Evolutionary conservation across 2,113 vertebrate genomes (phyloP).

Genomic region (Mastomys coucha): DNA sequence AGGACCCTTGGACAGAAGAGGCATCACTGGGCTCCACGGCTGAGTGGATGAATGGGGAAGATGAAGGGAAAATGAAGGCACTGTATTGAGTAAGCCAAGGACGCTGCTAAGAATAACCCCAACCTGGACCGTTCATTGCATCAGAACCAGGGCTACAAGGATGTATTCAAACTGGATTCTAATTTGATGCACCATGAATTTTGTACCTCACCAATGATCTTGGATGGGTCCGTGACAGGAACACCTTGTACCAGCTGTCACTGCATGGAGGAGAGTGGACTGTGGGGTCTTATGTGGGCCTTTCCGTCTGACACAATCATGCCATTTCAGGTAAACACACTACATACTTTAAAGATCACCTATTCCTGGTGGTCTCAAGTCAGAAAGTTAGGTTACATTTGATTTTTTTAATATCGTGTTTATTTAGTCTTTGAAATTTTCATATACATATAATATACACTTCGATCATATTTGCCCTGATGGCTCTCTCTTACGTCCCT

Average conservation of each 20-base stretch:
- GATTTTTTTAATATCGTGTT: conserved; percentile 20
- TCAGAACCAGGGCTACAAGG: neutral
- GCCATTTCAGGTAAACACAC: neutral
- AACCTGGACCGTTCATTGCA: neutral
- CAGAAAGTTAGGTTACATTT: neutral
- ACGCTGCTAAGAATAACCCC: neutral
- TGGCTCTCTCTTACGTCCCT: neutral
- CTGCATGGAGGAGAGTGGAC: neutral
- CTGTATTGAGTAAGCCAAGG: neutral
- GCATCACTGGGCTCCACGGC: neutral
- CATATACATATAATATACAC: neutral
- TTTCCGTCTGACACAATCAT: neutral
- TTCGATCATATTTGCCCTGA: neutral
- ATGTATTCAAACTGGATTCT: neutral
- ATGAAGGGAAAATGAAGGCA: neutral
- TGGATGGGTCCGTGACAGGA: neutral
- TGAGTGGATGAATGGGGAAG: neutral
- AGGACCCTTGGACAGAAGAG: neutral
- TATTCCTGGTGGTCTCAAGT: neutral
- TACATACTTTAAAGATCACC: neutral
- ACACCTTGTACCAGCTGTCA: neutral
- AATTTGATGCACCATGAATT: neutral
- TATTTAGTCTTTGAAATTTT: neutral
- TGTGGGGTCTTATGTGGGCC: too few species aligned
- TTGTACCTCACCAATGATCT: neutral